Evolutionary conservation across 1,140 invertebrate genomes (phyloP).

Genomic region (Orius laevigatus): DNA sequence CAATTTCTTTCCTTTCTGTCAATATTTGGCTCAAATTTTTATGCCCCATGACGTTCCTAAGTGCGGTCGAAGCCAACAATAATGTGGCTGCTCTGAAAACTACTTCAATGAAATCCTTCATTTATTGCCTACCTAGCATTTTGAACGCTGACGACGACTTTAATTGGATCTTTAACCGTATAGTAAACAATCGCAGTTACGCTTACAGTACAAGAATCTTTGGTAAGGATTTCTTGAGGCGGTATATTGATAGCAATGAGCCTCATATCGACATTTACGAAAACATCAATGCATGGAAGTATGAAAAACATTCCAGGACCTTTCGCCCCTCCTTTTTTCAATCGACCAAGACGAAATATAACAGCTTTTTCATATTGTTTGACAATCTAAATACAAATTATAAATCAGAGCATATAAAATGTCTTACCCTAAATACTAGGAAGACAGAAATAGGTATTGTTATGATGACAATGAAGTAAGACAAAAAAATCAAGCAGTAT

Average conservation of each 20-base stretch:
- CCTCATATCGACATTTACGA: slow-evolving; percentile 79
- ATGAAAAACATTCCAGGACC: slow-evolving; percentile 90
- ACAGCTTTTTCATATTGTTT: slow-evolving; percentile 66
- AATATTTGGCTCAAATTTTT: slow-evolving; percentile 79
- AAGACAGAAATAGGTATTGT: slow-evolving; percentile 81
- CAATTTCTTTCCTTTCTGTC: slow-evolving; percentile 80
- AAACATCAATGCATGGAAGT: slow-evolving; percentile 83
- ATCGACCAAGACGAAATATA: slow-evolving; percentile 55
- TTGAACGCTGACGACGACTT: slow-evolving; percentile 65
- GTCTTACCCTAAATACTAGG: slow-evolving; percentile 58
- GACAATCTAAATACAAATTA: slow-evolving; percentile 37
- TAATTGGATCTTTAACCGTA: slow-evolving; percentile 67
- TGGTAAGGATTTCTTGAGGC: slow-evolving; percentile 79
- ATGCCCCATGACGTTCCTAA: slow-evolving; percentile 83
- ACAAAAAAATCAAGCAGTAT: slow-evolving; percentile 59
- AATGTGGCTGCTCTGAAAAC: slow-evolving; percentile 58
- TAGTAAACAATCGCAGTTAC: slow-evolving; percentile 91
- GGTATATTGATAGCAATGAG: slow-evolving; percentile 87
- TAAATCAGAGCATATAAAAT: neutral
- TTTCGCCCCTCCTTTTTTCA: slow-evolving; percentile 48
- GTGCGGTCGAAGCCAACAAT: slow-evolving; percentile 68
- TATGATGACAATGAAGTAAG: slow-evolving; percentile 54
- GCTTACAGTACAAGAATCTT: slow-evolving; percentile 83
- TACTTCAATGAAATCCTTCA: neutral
- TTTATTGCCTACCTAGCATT: slow-evolving; percentile 43